Evolutionary conservation across 1,140 invertebrate genomes (phyloP), one percentile per base, ranked within the genome.

Genomic region (Anastrepha obliqua): DNA sequence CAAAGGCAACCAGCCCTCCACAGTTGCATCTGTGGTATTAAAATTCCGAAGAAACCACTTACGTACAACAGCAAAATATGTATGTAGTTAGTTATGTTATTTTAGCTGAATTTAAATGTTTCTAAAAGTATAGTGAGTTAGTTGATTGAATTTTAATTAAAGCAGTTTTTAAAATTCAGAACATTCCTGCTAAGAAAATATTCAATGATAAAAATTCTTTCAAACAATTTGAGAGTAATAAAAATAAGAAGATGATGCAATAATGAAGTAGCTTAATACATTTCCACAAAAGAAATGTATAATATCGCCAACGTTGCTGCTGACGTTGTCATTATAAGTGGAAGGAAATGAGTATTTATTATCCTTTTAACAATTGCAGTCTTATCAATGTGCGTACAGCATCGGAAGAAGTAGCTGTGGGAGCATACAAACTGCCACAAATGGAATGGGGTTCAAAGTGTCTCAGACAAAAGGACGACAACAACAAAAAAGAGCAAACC

Each of bases 121-220:
- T 29, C 47, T 81, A 81, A 81, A 81, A 81, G 74, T 20, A 55
- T 15, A 51, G 47, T 51, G 55, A 81, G 47, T 81, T 81, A 81
- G 74, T 81, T 81, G 74, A 81, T 81, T 81, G 47, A 55, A 81
- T 81, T 81, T 81, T 81, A 81, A 81, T 81, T 81, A 81, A 81
- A 81, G 74, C 42, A 8, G 74, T 47, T 81, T 42, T 81, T 55
- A 81, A 81, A 81, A 51, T 81, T 81, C 74, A 81, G 74, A 20
- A n/a, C 44, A 81, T 81, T 81, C 74, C 47, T 81, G n/a, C 51
- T 55, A 42, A 51, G 20, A 29, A 17, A 29, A 51, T 81, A 8
- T 81, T 5, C 47, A 81, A 58, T 55, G n/a, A 29, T 81, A 81
- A 55, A 47, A 81, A 81, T 55, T 55, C 20, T 20, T 81, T 81